Evolutionary conservation across 2,888 invertebrate species (phyloP), one percentile per base, ranked within the genome.

Genomic region (Cephus spinipes): DNA sequence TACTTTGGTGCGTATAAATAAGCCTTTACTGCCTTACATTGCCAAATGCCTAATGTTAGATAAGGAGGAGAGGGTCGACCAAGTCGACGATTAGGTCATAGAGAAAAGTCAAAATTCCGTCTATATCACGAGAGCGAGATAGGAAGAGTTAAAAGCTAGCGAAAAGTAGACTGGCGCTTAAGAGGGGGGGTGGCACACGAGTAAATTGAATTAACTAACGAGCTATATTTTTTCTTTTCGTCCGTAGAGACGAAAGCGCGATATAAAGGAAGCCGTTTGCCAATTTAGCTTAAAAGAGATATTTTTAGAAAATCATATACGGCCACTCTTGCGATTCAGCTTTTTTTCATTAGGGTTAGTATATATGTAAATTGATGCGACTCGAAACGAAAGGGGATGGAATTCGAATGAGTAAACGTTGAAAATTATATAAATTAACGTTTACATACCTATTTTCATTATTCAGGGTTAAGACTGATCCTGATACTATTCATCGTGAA

Each of bases 11-110:
- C 32, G 71, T 71, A 71, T 71, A 12, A 31, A 71, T 71, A 71
- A 71, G 31, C 31, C 71, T 79, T 79, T 83, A 87, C 87, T 87
- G 89, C 89, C 89, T 88, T 86, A 83, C 79, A 88, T 90, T 88
- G 89, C 88, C 89, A 88, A 89, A 88, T 86, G 84, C 84, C 83
- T 86, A 83, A 79, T 81, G 30, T 32, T 74, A 74, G 35, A 40
- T 9, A 34, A n/a, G 34, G 23, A 40, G 32, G 12, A 33, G 12
- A 55, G 32, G 69, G 33, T 31, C 71, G 71, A 71, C 55, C 55
- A 23, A 55, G 55, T 55, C 55, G 55, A 55, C 55, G 6, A 55
- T 55, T 55, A 55, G 55, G 55, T 23, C 23, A 23, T 55, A 23
- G 9, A 2, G 55, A 55, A 55, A 55, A 55, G 55, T 55, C 55